Evolutionary conservation across 2,888 invertebrate genomes (phyloP).

Genomic region (Strigamia crassipes): DNA sequence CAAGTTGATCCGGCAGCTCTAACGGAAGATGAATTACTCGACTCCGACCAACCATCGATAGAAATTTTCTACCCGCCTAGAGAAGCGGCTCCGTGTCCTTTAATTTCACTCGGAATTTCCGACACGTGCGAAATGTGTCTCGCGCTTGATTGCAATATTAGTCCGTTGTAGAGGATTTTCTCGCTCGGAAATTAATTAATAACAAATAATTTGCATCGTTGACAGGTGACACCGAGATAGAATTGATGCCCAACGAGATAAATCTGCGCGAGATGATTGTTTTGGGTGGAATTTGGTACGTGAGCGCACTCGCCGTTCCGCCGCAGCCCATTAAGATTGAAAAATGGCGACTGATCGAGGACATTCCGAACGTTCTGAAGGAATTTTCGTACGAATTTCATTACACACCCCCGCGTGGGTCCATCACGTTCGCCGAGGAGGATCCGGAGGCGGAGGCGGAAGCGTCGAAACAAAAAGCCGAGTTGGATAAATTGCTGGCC

Average conservation of each 20-base stretch:
- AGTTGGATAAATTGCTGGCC: neutral
- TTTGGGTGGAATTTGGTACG: conserved; percentile 75
- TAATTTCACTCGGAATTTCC: neutral
- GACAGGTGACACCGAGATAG: neutral
- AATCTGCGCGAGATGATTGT: conserved; percentile 76
- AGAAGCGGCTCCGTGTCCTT: neutral
- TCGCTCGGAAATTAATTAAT: too few species aligned
- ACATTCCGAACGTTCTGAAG: neutral
- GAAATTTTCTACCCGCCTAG: neutral
- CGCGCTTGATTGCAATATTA: neutral
- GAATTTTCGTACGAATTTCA: neutral
- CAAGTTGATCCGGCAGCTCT: neutral
- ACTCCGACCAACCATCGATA: neutral
- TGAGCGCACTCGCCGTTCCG: conserved; percentile 76
- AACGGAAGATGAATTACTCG: neutral
- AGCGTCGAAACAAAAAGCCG: neutral
- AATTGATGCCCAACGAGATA: conserved; percentile 62
- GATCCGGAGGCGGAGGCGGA: conserved; percentile 24
- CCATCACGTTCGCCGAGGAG: neutral
- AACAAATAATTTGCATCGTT: neutral
- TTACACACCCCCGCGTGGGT: neutral
- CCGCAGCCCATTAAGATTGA: conserved; percentile 67
- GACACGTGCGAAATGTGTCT: neutral
- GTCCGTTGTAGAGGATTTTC: neutral
- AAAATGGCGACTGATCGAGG: conserved; percentile 10